These are phyloP conservation scores for Listronotus bonariensis DNA, from an alignment of 1,140 invertebrate species.

Conservation along the genomic window DNA sequence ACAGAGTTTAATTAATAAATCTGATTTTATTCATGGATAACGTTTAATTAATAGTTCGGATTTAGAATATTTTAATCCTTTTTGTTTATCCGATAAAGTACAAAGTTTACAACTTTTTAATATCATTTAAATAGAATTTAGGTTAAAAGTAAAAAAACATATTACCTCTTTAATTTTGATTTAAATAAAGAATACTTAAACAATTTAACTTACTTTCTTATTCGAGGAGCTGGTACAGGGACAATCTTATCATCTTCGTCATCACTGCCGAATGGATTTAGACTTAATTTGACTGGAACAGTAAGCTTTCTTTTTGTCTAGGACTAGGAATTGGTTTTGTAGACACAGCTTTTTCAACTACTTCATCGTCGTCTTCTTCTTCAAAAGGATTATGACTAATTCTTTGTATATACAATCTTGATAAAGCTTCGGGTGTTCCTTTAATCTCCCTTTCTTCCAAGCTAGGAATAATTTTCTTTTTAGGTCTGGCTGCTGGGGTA, in stretches of 20 bases:
- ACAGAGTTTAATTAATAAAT: too few relatives aligned
- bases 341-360: constrained; percentile 38
- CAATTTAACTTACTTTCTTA: constrained; percentile 20
- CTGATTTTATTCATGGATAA: too few relatives aligned
- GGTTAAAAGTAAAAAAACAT: too few relatives aligned
- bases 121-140: too few relatives aligned
- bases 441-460: constrained; percentile 6
- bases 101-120: too few relatives aligned
- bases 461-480: constrained; percentile 26
- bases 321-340: constrained; percentile 19
- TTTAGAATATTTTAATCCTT: too few relatives aligned
- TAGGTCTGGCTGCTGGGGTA: constrained; percentile 17
- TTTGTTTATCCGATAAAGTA: too few relatives aligned
- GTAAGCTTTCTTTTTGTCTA: constrained; percentile 42
- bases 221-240: constrained; percentile 64
- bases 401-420: constrained; percentile 11
- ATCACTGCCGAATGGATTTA: constrained; percentile 75
- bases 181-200: neutral
- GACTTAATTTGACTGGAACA: constrained; percentile 52
- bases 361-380: constrained; percentile 66
- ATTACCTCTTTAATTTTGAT: too few relatives aligned
- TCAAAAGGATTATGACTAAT: constrained; percentile 65
- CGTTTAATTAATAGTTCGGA: too few relatives aligned
- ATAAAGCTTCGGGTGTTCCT: constrained; percentile 10
- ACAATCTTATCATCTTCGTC: constrained; percentile 60